Conservation (phyloP, 2,888 invertebrate genomes). For the Nebria brevicollis region DNA sequence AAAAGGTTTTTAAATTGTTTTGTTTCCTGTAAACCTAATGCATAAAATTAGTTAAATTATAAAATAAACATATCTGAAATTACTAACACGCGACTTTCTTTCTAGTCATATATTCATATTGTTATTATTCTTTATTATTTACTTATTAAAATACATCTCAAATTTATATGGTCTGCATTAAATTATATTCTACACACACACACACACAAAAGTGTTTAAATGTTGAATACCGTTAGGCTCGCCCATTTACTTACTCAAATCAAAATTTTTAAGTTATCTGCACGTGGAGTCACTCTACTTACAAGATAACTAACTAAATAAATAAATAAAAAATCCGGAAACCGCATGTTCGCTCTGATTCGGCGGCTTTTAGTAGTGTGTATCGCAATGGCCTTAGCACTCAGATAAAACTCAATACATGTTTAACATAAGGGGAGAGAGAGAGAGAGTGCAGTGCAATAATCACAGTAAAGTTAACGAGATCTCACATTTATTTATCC, state of each 20-base stretch:
- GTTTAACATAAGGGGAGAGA: neutral
- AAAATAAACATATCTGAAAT: constrained; percentile 6
- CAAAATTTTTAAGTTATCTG: too few relatives aligned
- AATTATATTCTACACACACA: too few relatives aligned
- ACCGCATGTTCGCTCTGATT: neutral
- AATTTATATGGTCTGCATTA: too few relatives aligned
- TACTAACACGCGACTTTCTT: neutral
- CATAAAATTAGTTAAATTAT: constrained; percentile 14
- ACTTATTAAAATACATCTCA: too few relatives aligned
- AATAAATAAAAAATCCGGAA: neutral
- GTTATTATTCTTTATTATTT: too few relatives aligned
- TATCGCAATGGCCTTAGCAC: neutral
- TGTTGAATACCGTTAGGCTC: too few relatives aligned
- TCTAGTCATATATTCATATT: too few relatives aligned
- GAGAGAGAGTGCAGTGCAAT: neutral
- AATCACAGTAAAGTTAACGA: constrained; percentile 2
- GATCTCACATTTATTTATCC: neutral
- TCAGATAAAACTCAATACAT: neutral
- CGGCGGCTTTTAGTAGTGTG: neutral
- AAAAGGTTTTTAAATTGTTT: constrained; percentile 20
- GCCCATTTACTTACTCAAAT: too few relatives aligned
- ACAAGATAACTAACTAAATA: neutral
- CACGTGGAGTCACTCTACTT: too few relatives aligned
- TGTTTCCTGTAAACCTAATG: constrained; percentile 9
- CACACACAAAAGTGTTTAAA: too few relatives aligned